These are phyloP conservation scores for Cynocephalus volans DNA, from an alignment of 2,113 vertebrate genomes.

Conservation along the genomic window DNA sequence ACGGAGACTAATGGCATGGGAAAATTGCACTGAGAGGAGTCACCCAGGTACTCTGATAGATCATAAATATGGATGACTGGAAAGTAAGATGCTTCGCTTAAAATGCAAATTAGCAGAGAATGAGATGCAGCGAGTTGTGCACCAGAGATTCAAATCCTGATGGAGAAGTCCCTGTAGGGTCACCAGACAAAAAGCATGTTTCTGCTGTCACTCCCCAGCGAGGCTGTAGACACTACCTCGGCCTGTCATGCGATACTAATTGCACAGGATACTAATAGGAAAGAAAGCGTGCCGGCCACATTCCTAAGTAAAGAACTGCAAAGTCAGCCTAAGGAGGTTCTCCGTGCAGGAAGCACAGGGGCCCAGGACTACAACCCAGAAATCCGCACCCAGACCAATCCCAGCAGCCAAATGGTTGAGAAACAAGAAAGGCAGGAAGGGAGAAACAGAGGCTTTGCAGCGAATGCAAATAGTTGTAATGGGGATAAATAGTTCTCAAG, in stretches of 20 bases:
- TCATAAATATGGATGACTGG: conserved; percentile 90
- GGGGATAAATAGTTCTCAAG: conserved; percentile 47
- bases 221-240: conserved; percentile 75
- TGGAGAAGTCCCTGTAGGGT: conserved; percentile 85
- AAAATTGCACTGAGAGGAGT: conserved; percentile 88
- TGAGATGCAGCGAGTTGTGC: conserved; percentile 86
- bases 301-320: conserved; percentile 54
- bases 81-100: conserved; percentile 87
- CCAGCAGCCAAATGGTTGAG: conserved; percentile 23
- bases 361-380: conserved; percentile 68
- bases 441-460: conserved; percentile 22
- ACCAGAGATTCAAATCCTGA: conserved; percentile 85
- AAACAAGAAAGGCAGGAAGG: conserved; percentile 63
- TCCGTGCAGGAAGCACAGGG: conserved; percentile 45
- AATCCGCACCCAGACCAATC: conserved; percentile 31
- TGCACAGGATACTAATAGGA: conserved; percentile 85
- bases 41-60: conserved; percentile 81
- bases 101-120: conserved; percentile 89
- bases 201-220: conserved; percentile 83
- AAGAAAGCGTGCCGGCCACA: conserved; percentile 77
- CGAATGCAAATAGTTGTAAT: background rate
- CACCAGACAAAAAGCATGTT: conserved; percentile 86
- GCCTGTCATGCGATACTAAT: conserved; percentile 83
- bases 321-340: conserved; percentile 57
- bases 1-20: conserved; percentile 85